phyloP scores from a whole-genome alignment of 1,140 invertebrate genomes.

The Cydia splendana region DNA sequence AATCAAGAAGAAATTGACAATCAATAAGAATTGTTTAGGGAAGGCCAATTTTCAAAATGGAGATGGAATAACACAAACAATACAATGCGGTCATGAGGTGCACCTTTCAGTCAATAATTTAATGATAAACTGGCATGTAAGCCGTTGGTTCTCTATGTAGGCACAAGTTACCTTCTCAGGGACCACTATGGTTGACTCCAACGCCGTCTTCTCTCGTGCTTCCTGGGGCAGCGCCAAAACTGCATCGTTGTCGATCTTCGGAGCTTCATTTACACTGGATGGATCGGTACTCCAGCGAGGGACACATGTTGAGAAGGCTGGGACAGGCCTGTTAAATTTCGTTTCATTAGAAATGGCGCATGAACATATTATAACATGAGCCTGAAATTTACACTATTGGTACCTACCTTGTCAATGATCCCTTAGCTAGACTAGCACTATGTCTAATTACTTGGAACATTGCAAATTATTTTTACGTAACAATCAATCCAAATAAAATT shows the following conservation, averaged over 20 bases:
- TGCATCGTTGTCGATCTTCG: constrained; percentile 74
- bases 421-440: constrained; percentile 9
- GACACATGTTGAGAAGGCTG: constrained; percentile 58
- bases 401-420: constrained; percentile 3
- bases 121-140: too few relatives aligned
- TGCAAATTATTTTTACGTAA: constrained; percentile 27
- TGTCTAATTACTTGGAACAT: constrained; percentile 31
- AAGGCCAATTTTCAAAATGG: too few relatives aligned
- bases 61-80: too few relatives aligned
- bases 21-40: too few relatives aligned
- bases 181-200: constrained; percentile 80
- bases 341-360: constrained; percentile 1
- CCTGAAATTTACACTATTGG: background rate
- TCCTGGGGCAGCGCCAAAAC: constrained; percentile 80
- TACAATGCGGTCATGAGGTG: too few relatives aligned
- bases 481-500: constrained; percentile 20
- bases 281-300: constrained; percentile 53
- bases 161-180: constrained; percentile 70
- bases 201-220: constrained; percentile 74
- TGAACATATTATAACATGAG: background rate
- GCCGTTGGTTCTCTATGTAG: background rate
- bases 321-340: constrained; percentile 54
- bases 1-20: too few relatives aligned
- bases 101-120: too few relatives aligned
- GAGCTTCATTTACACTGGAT: constrained; percentile 65